Conservation (phyloP, 2,797 vertebrate genomes). For the Manis crassicaudata region DNA sequence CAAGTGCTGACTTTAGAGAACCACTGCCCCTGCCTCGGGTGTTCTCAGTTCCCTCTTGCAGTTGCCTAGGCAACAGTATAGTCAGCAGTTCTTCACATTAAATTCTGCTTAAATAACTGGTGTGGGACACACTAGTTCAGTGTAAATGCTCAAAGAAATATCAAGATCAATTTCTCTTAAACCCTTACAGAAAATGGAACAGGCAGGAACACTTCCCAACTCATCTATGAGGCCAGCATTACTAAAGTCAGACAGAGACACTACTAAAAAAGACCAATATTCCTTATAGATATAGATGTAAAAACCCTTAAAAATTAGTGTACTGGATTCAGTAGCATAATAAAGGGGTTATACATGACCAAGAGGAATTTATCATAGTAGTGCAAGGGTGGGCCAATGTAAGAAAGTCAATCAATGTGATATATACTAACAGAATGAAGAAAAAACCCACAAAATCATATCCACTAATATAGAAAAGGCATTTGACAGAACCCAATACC, state of each 20-base stretch:
- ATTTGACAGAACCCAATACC: background rate
- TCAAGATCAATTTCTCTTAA: background rate
- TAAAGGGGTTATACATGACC: background rate
- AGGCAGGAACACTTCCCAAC: background rate
- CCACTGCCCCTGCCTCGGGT: background rate
- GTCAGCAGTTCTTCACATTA: background rate
- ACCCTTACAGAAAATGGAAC: background rate
- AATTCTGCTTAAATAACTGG: background rate
- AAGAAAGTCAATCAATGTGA: background rate
- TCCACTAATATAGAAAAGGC: background rate
- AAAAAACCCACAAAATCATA: background rate
- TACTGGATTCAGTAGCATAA: background rate
- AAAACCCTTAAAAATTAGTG: background rate
- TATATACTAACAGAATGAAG: background rate
- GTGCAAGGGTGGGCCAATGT: background rate
- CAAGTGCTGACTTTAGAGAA: background rate
- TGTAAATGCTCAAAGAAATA: background rate
- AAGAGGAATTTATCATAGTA: background rate
- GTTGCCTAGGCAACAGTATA: background rate
- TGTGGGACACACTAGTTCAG: background rate
- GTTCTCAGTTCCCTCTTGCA: background rate
- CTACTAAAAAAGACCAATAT: background rate
- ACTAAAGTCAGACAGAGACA: background rate
- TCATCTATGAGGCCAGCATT: background rate
- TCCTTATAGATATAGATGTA: background rate